Evolutionary conservation across 2,888 invertebrate species (phyloP), one percentile per base, ranked within the genome.

Genomic region (Philaethria dido): DNA sequence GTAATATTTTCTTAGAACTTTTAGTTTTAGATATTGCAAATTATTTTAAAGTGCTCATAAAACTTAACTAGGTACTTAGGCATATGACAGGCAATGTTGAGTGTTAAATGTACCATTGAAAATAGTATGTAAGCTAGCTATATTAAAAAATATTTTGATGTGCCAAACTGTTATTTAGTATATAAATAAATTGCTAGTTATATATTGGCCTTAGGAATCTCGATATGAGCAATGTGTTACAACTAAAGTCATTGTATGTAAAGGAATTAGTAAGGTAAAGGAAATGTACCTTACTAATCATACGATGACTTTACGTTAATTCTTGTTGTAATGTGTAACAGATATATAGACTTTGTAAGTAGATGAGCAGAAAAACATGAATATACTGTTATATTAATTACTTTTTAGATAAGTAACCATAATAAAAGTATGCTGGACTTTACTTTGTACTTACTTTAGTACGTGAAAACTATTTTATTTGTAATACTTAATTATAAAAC

Each of bases 271-370:
- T 48, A n/a, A 48, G 14, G 14, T 48, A 48, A 14, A n/a, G n/a
- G n/a, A n/a, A n/a, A n/a, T n/a, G n/a, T n/a, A n/a, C n/a, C n/a
- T n/a, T n/a, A n/a, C n/a, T n/a, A n/a, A n/a, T n/a, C n/a, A n/a
- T n/a, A n/a, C n/a, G n/a, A n/a, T n/a, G n/a, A n/a, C n/a, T 57
- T 59, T 67, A 64, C 36, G 44, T 44, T 39, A 57, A 54, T 59
- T 54, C 44, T 63, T 52, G 25, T 42, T 62, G 22, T 57, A 60
- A 63, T 52, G 22, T 18, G 20, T 9, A 36, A 54, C 13, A 25
- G 44, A 63, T 66, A 64, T 59, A 39, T 50, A 22, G 66, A 65
- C 65, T 57, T 69, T 68, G 64, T 69, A 47, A 66, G 44, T 9
- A 59, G 22, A 29, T 45, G 22, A 54, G 29, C 29, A 59, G 47